Evolutionary conservation across 1,140 invertebrate genomes (phyloP).

Genomic region (Mya arenaria): DNA sequence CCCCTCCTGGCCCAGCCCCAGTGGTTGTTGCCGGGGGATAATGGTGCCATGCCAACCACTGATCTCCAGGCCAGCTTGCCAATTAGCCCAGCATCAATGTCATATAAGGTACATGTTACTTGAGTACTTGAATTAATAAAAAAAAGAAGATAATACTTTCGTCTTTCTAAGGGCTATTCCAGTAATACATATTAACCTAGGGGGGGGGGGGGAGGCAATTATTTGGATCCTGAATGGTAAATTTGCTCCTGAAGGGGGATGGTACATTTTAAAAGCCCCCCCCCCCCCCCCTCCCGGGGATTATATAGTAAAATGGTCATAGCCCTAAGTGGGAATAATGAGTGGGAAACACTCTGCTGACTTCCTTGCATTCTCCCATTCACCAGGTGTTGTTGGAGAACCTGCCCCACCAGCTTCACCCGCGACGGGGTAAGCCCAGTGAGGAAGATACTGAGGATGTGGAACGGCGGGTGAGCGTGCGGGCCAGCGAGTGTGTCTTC

Average conservation of each 20-base stretch:
- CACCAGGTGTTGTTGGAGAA: constrained; percentile 66
- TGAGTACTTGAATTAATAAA: neutral
- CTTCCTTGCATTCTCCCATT: neutral
- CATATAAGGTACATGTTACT: constrained; percentile 63
- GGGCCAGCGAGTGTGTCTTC: constrained; percentile 78
- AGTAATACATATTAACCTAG: too few species aligned
- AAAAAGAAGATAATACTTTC: neutral
- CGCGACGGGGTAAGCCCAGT: constrained; percentile 57
- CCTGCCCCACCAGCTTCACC: constrained; percentile 70
- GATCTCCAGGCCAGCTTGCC: constrained; percentile 62
- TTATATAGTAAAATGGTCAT: too few species aligned
- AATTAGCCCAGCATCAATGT: constrained; percentile 73
- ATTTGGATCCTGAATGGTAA: too few species aligned
- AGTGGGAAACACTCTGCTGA: too few species aligned
- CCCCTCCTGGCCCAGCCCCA: constrained; percentile 15
- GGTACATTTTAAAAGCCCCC: too few species aligned
- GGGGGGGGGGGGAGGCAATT: too few species aligned
- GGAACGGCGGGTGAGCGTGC: constrained; percentile 75
- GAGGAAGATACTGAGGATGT: constrained; percentile 62
- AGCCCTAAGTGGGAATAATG: too few species aligned
- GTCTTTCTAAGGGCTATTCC: too few species aligned
- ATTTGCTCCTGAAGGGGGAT: too few species aligned
- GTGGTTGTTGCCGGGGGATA: constrained; percentile 7
- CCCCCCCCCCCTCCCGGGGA: too few species aligned
- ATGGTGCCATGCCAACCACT: neutral